Percentiles rank a stretch among this genome's conserved stretches.
Conservation (phyloP, 2,113 vertebrate genomes). For the Coregonus clupeaformis region DNA sequence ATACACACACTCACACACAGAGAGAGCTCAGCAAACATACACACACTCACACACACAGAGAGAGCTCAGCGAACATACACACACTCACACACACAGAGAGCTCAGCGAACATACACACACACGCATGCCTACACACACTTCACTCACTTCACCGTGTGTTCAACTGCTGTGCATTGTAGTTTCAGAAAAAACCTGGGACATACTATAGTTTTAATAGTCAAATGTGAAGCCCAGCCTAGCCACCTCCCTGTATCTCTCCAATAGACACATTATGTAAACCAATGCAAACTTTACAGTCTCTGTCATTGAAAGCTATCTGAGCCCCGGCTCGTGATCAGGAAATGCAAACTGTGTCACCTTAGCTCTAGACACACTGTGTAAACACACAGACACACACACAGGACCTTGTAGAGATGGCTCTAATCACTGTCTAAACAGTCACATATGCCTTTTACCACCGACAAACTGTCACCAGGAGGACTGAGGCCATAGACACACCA, state of each 20-base stretch:
- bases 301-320: slow-evolving; percentile 70
- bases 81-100: slow-evolving; percentile 23
- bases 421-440: slow-evolving; percentile 77
- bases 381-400: slow-evolving; percentile 49
- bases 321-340: slow-evolving; percentile 72
- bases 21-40: slow-evolving; percentile 17
- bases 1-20: neutral
- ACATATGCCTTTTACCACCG: slow-evolving; percentile 72
- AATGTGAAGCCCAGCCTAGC: slow-evolving; percentile 62
- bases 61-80: slow-evolving; percentile 19
- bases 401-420: slow-evolving; percentile 68
- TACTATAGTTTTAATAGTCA: slow-evolving; percentile 66
- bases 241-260: slow-evolving; percentile 58
- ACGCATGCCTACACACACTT: neutral
- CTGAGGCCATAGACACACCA: slow-evolving; percentile 56
- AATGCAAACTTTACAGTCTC: slow-evolving; percentile 75
- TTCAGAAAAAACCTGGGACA: slow-evolving; percentile 30
- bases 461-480: slow-evolving; percentile 72
- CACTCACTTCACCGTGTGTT: slow-evolving; percentile 17
- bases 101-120: neutral
- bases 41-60: slow-evolving; percentile 10
- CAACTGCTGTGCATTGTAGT: slow-evolving; percentile 59
- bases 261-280: slow-evolving; percentile 67
- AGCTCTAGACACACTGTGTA: slow-evolving; percentile 70
- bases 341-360: slow-evolving; percentile 76